Evolutionary conservation across 1,140 invertebrate genomes (phyloP).

Genomic region (Leptinotarsa undecemlineata): DNA sequence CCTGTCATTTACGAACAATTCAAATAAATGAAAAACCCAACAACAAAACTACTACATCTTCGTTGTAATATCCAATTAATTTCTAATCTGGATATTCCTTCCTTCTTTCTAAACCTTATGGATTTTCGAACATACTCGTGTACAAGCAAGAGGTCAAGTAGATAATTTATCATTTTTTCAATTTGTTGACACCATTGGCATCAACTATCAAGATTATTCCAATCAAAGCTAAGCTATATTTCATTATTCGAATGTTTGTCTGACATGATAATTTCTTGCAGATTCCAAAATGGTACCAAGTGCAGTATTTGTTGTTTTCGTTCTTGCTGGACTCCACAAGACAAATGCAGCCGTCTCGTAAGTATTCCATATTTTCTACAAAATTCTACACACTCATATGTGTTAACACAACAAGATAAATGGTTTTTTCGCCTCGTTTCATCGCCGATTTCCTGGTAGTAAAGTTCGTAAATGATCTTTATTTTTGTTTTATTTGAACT

Average conservation of each 20-base stretch:
- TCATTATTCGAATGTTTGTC: not conserved
- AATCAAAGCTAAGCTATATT: not conserved
- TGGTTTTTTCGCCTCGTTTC: not conserved
- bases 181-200: conserved; percentile 19
- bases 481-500: not conserved
- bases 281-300: conserved; percentile 17
- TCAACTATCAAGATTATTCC: conserved; percentile 11
- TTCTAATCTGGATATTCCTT: no score
- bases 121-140: no score
- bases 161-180: conserved; percentile 21
- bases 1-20: no score
- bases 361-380: not conserved
- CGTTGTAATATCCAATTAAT: no score
- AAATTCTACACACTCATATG: no score
- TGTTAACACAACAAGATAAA: no score
- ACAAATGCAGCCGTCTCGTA: conserved; percentile 17
- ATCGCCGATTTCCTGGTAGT: not conserved
- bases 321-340: not conserved
- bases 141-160: conserved; percentile 24
- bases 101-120: no score
- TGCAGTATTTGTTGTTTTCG: conserved; percentile 18
- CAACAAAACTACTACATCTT: no score
- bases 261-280: conserved; percentile 15
- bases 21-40: no score
- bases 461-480: not conserved